These are phyloP conservation scores for Bicyclus anynana DNA, from an alignment of 1,140 invertebrate species.

Conservation along the genomic window DNA sequence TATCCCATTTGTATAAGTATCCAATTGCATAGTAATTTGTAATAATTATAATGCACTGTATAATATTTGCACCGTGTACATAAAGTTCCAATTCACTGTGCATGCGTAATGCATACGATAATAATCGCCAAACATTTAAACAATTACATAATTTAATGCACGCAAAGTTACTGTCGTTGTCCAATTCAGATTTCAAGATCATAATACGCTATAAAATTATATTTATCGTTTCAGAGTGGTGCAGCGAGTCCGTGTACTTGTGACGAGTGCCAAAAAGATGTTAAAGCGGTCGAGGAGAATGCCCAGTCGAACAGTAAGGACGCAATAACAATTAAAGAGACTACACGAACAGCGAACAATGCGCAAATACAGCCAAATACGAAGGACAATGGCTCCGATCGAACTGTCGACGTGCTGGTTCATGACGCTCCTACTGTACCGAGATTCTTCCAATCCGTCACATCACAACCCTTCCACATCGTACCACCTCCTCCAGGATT, in stretches of 20 bases:
- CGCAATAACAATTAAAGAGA: conserved; percentile 23
- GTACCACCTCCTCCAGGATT: conserved; percentile 61
- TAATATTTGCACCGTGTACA: conserved; percentile 5
- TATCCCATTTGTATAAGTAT: not conserved
- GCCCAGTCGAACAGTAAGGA: conserved; percentile 24
- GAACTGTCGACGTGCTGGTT: conserved; percentile 63
- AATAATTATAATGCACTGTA: not conserved
- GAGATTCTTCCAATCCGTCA: conserved; percentile 61
- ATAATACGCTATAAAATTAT: conserved; percentile 12
- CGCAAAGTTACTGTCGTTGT: not conserved
- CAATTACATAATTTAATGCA: conserved; percentile 1
- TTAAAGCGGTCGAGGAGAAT: conserved; percentile 26
- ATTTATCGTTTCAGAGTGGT: conserved; percentile 58
- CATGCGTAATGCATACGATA: not conserved
- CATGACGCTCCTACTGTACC: conserved; percentile 60
- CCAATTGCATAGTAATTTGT: not conserved
- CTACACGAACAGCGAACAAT: conserved; percentile 41
- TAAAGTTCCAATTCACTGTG: not conserved
- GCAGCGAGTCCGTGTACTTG: conserved; percentile 62
- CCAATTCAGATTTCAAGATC: not conserved
- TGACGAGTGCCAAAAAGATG: conserved; percentile 62
- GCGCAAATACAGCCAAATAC: conserved; percentile 29
- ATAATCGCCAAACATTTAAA: not conserved
- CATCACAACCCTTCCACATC: conserved; percentile 56
- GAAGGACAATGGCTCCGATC: conserved; percentile 39